Percentiles rank a stretch among this genome's conserved stretches.
Conservation (phyloP, 2,888 invertebrate genomes). For the Chironomus riparius region DNA sequence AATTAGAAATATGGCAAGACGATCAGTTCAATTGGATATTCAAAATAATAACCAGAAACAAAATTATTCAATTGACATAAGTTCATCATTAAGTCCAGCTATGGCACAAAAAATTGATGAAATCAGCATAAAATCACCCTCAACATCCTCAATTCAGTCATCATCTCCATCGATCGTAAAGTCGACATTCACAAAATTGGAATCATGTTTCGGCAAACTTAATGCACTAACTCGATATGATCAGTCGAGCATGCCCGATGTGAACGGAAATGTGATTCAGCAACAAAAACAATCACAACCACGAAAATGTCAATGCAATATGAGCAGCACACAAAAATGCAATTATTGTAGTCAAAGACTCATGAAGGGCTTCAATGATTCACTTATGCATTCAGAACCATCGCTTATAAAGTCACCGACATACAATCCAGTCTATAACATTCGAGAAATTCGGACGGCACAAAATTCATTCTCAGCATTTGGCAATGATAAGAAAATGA, state of each 20-base stretch:
- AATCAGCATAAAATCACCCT: neutral
- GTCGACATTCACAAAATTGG: neutral
- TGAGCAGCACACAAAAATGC: neutral
- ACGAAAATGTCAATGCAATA: neutral
- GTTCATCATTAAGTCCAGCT: neutral
- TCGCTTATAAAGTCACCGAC: neutral
- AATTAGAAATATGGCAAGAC: constrained; percentile 62
- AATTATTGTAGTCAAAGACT: neutral
- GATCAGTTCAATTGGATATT: constrained; percentile 34
- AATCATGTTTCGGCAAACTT: constrained; percentile 1
- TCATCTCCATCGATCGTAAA: constrained; percentile 11
- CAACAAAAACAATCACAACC: no score
- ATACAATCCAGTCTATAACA: constrained; percentile 42
- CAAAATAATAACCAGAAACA: neutral
- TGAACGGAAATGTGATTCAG: constrained; percentile 13
- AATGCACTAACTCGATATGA: neutral
- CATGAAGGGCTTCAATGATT: neutral
- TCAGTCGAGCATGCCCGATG: neutral
- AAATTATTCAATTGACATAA: no score
- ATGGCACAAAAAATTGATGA: neutral
- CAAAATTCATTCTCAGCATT: constrained; percentile 42
- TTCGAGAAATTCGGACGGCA: constrained; percentile 41
- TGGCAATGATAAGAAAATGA: constrained; percentile 41
- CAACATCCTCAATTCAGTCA: neutral
- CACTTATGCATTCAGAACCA: neutral